Conservation (phyloP, 2,797 vertebrate genomes). For the Dicrostonyx torquatus region DNA sequence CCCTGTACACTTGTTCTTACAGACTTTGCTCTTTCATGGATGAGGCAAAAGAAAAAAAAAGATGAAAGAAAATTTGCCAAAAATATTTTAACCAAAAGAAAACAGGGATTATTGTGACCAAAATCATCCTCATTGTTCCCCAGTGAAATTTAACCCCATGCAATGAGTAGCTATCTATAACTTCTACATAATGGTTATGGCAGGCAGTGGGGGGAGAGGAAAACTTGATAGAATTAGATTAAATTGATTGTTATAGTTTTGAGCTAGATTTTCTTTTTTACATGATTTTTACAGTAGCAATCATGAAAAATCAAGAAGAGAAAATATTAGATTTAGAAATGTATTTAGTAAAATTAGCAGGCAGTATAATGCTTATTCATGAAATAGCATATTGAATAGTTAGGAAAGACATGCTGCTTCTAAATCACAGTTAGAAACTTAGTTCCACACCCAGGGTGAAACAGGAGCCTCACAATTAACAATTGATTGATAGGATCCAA, state of each 20-base stretch:
- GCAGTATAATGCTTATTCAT: not conserved
- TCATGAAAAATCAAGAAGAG: not conserved
- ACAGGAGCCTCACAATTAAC: not conserved
- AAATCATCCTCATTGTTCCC: not conserved
- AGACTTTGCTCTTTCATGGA: not conserved
- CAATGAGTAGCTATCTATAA: not conserved
- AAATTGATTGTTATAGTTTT: not conserved
- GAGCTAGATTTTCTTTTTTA: not conserved
- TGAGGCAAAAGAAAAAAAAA: not conserved
- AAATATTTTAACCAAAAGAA: conserved; percentile 28
- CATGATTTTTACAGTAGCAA: not conserved
- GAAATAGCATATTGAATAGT: not conserved
- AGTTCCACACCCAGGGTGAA: not conserved
- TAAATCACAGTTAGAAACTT: not conserved
- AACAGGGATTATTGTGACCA: not conserved
- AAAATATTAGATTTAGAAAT: not conserved
- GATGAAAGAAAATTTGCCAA: not conserved
- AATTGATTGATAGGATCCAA: not conserved
- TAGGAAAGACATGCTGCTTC: not conserved
- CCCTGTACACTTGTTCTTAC: not conserved
- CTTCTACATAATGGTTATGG: not conserved
- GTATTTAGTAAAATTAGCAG: conserved; percentile 20
- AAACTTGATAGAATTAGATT: not conserved
- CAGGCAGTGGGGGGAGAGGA: rapidly evolving
- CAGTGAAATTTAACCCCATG: not conserved